A percentile compares a stretch with the other conserved stretches of the same genome.
Evolutionary conservation across 2,113 vertebrate genomes (phyloP).

Genomic region (Tachycineta bicolor): DNA sequence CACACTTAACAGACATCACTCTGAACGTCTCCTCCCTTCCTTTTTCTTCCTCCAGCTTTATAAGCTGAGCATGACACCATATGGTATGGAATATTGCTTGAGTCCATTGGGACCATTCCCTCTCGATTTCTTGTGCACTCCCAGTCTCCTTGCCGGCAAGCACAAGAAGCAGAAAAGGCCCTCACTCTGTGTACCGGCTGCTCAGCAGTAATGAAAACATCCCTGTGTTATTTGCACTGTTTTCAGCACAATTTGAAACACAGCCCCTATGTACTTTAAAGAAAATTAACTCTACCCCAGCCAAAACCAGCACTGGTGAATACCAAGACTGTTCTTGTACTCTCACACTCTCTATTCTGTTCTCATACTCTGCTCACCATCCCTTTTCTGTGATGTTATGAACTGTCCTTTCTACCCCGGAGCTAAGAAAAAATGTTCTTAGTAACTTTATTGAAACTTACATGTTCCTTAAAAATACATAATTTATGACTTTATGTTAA

Average conservation of each 20-base stretch:
- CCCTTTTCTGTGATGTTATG: neutral
- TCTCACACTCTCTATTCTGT: neutral
- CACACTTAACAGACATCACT: neutral
- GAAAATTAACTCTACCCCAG: neutral
- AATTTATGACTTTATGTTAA: neutral
- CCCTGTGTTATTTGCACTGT: neutral
- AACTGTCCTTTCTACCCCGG: neutral
- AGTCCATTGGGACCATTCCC: neutral
- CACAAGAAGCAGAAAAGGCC: neutral
- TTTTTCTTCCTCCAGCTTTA: neutral
- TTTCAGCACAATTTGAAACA: neutral
- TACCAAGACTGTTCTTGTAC: neutral
- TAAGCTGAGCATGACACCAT: neutral
- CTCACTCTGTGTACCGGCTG: neutral
- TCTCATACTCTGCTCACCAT: neutral
- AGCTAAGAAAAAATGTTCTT: neutral
- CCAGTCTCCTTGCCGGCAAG: neutral
- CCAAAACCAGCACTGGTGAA: neutral
- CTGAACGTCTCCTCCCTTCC: neutral
- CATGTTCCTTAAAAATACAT: neutral
- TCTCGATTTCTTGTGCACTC: neutral
- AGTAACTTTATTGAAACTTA: neutral
- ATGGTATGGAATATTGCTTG: neutral
- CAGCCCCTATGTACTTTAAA: neutral
- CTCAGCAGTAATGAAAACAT: neutral